phyloP scores from a whole-genome alignment of 2,888 invertebrate genomes.

The Lymantria monacha region DNA sequence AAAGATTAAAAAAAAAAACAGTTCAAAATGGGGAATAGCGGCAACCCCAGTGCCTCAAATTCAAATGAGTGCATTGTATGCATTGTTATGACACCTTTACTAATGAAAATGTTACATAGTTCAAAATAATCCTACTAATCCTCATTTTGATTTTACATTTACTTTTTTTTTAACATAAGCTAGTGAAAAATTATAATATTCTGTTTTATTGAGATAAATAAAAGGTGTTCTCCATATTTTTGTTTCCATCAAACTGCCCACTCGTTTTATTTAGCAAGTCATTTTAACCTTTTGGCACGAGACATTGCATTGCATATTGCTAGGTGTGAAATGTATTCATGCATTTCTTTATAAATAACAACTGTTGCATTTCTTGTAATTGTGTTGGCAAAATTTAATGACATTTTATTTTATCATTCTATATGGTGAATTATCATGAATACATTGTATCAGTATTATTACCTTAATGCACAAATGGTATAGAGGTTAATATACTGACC shows the following conservation, averaged over 20 bases:
- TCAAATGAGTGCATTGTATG: slow-evolving; percentile 15
- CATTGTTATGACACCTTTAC: slow-evolving; percentile 27
- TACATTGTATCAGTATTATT: too few species aligned
- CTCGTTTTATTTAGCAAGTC: slow-evolving; percentile 61
- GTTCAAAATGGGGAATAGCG: slow-evolving; percentile 46
- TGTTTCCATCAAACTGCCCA: slow-evolving; percentile 57
- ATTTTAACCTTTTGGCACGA: slow-evolving; percentile 64
- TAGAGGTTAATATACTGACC: too few species aligned
- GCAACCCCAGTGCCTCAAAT: slow-evolving; percentile 28
- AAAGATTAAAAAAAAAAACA: slow-evolving; percentile 35
- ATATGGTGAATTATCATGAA: too few species aligned
- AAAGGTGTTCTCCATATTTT: slow-evolving; percentile 71
- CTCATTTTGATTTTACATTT: slow-evolving; percentile 57
- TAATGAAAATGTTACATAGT: slow-evolving; percentile 51
- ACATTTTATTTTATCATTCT: too few species aligned
- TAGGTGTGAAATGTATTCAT: not conserved
- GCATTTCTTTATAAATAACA: not conserved
- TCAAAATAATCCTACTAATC: slow-evolving; percentile 54
- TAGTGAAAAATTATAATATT: slow-evolving; percentile 79
- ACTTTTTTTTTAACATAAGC: slow-evolving; percentile 68
- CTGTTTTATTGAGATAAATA: slow-evolving; percentile 79
- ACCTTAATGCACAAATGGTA: too few species aligned
- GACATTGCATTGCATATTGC: slow-evolving; percentile 24
- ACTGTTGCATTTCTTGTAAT: not conserved
- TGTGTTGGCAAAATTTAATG: not conserved